A percentile compares a stretch with the other conserved stretches of the same genome.
These are phyloP conservation scores for Virgularia gustaviana DNA, from an alignment of 92 coral and sea anemone species.

Conservation along the genomic window DNA sequence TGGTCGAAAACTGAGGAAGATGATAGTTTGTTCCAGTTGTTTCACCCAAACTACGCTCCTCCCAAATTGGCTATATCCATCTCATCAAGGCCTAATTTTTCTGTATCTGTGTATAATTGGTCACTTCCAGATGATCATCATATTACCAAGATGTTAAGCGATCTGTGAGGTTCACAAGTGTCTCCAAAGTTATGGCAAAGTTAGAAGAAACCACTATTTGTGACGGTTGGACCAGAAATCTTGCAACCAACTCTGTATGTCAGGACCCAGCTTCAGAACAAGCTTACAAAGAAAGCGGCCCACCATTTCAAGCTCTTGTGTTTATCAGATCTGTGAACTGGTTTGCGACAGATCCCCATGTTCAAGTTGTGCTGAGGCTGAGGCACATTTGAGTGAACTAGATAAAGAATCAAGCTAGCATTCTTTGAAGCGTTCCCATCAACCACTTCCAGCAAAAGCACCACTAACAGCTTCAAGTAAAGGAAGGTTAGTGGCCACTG, in stretches of 20 bases:
- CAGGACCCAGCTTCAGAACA: neutral
- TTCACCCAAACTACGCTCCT: neutral
- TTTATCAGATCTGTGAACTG: neutral
- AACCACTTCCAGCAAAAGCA: neutral
- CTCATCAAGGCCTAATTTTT: neutral
- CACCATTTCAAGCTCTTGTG: constrained; percentile 10
- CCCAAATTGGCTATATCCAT: neutral
- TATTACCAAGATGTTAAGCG: constrained; percentile 17
- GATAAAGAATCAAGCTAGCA: neutral
- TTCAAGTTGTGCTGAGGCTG: neutral
- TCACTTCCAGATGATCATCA: neutral
- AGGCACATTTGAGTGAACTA: neutral
- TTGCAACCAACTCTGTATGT: neutral
- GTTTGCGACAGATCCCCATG: neutral
- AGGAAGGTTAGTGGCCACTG: neutral
- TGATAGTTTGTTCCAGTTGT: neutral
- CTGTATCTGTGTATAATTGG: neutral
- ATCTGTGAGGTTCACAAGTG: neutral
- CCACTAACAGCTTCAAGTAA: neutral
- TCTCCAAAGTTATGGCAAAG: neutral
- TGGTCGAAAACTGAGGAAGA: constrained; percentile 15
- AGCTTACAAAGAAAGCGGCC: constrained; percentile 1
- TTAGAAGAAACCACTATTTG: neutral
- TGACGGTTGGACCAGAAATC: neutral
- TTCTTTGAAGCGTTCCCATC: neutral